Evolutionary conservation across 2,113 vertebrate genomes (phyloP), one percentile per base, ranked within the genome.

Genomic region (Labeo rohita): DNA sequence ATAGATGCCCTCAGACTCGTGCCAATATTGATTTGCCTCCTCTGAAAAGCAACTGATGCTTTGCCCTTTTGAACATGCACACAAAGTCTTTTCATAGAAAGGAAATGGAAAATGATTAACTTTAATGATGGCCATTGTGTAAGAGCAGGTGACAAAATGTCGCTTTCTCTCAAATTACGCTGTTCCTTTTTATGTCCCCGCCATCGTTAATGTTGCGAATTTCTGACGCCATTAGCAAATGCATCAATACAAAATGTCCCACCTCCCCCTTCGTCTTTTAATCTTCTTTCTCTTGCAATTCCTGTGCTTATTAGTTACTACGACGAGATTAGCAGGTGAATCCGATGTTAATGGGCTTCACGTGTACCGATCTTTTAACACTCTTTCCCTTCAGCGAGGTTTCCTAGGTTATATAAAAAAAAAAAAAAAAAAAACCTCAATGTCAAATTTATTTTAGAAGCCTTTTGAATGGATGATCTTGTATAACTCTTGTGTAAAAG

Each of bases 21-120:
- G 28, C 54, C 34, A 80, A 81, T 66, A 66, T 81, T 66, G 79
- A 66, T 47, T 81, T 49, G 12, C 11, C 43, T 47, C 3, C 8
- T 28, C 21, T 16, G 36, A 59, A 65, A 65, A 28, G 7, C 13
- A 50, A 63, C 21, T 12, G 23, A 68, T 34, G 34, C 34, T 8
- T 73, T 9, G 23, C 6, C 34, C 49, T 54, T 83, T 83, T 54
- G 65, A 72, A 13, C 81, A 72, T 56, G 45, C n/a, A 49, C 13
- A 50, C 7, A 47, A 82, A 16, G 4, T 82, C 45, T 82, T 82
- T 78, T 59, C 39, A 5, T 16, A 23, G 45, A 28, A 68, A 11
- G 63, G 61, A 82, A 81, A 82, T 50, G 45, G 63, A 82, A 82
- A 82, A 82, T 82, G 15, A 52, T 68, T 68, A 36, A 66, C 49